Base-by-base conservation (phyloP, 2,888 invertebrate genomes). In the Brachycybe producta region DNA sequence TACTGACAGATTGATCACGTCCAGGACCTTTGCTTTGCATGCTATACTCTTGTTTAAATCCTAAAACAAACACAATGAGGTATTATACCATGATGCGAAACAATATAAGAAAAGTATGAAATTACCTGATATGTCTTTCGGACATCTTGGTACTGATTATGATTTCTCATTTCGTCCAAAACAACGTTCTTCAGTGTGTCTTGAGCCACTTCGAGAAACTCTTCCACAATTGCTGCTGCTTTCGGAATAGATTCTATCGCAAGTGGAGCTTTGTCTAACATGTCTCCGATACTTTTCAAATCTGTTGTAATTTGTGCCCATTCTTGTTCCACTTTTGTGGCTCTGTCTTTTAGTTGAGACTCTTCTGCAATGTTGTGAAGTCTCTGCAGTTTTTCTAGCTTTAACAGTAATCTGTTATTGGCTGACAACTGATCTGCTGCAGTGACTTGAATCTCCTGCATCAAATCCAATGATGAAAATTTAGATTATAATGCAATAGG, bases 341-440 rank as follows among this genome's bases (percentile, higher is more conserved):
- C 46, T 17, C 26, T 32, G 35, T 46, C 34, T 17, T 34, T 46
- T 8, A 34, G 35, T 13, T 23, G 35, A 23, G 32, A 24, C 23
- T 46, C 46, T 34, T 35, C 46, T 35, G 5, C 32, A 46, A 35
- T 15, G n/a, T n/a, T n/a, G n/a, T 46, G 46, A 11, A 46, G 46
- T 17, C 46, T 13, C 11, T 35, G 23, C 8, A 46, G 21, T 26
- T 17, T 46, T 21, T 46, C 46, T n/a, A 46, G 23, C n/a, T 46
- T 32, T 1, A 35, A 23, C 3, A 35, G 23, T 13, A 46, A 23
- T 30, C 35, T 23, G 23, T 35, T 26, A 13, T 13, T 46, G 2
- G 26, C 17, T 1, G 27, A 24, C n/a, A 17, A 24, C 23, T 34
- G 32, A 46, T 17, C 13, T 5, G 32, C 34, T n/a, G 35, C 35